Evolutionary conservation across 1,140 invertebrate genomes (phyloP), one percentile per base, ranked within the genome.

Genomic region (Cherax quadricarinatus): DNA sequence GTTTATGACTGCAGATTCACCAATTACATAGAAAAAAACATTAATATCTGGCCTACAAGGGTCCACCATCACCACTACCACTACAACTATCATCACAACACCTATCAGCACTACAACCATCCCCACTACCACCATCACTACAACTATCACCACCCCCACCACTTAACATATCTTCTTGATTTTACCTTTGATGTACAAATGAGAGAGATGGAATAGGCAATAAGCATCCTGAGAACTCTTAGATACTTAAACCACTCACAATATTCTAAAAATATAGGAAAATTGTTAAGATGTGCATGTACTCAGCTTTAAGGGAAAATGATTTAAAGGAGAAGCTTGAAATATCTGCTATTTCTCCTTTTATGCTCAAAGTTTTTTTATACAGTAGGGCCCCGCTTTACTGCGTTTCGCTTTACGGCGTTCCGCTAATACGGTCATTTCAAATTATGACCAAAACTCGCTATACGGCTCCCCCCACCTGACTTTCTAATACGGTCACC

Each of bases 1-100:
- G 70, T 73, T 5, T 24, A n/a, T 73, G 70, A 18, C 70, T 73
- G 70, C 70, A 73, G 70, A 73, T 73, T 73, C 70, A 73, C n/a
- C 70, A 6, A n/a, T 73, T 73, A 73, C 12, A 73, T 21, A 73
- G 70, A 73, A 24, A 30, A 73, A 73, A 21, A 73, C 70, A 73
- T 73, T 73, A 7, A 9, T 18, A 5, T 24, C 70, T 24, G 70
- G 70, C 70, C 70, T 73, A 73, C 4, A 73, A 73, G 70, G 70
- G 70, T 73, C 70, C n/a, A n/a, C n/a, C n/a, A n/a, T n/a, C n/a
- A n/a, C n/a, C n/a, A n/a, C n/a, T n/a, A n/a, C n/a, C n/a, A n/a
- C n/a, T n/a, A n/a, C n/a, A n/a, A n/a, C n/a, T n/a, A n/a, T n/a
- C n/a, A n/a, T n/a, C n/a, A n/a, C n/a, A n/a, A n/a, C n/a, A n/a